These are phyloP conservation scores for Scomber japonicus DNA, from an alignment of 2,113 vertebrate species.

Conservation along the genomic window DNA sequence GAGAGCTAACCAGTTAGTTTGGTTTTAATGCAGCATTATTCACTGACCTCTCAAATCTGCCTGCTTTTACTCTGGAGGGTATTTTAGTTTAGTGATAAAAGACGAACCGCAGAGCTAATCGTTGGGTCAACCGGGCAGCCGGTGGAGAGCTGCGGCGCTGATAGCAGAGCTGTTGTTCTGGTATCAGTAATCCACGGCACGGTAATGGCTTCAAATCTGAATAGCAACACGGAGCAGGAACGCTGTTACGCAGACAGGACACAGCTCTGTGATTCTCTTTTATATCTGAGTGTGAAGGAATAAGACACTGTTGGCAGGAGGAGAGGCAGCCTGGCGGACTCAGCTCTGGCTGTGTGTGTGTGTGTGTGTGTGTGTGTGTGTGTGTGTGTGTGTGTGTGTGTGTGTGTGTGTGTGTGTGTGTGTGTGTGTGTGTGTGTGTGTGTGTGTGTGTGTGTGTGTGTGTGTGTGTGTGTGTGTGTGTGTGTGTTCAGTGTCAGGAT, in stretches of 20 bases:
- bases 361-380: not conserved
- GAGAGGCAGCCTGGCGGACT: constrained; percentile 15
- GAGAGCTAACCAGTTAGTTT: not conserved
- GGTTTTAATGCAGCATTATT: constrained; percentile 2
- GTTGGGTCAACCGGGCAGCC: constrained; percentile 3
- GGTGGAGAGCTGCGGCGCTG: constrained; percentile 15
- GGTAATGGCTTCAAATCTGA: constrained; percentile 24
- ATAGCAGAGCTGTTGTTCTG: constrained; percentile 32
- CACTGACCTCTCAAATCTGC: not conserved
- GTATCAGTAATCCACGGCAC: constrained; percentile 26
- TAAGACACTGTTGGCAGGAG: constrained; percentile 42
- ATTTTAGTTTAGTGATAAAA: constrained; percentile 15
- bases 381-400: not conserved
- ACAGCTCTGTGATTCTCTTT: constrained; percentile 1
- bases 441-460: not conserved
- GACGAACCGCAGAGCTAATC: not conserved
- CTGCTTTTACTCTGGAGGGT: not conserved
- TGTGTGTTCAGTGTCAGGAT: constrained; percentile 17
- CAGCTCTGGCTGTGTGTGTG: constrained; percentile 7
- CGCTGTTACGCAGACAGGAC: constrained; percentile 1
- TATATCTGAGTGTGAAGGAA: constrained; percentile 17
- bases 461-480: not conserved
- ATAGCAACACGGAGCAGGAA: constrained; percentile 37
- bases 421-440: not conserved
- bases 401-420: constrained; percentile 4